phyloP scores from a whole-genome alignment of 2,113 vertebrate species.

The Peromyscus maniculatus region DNA sequence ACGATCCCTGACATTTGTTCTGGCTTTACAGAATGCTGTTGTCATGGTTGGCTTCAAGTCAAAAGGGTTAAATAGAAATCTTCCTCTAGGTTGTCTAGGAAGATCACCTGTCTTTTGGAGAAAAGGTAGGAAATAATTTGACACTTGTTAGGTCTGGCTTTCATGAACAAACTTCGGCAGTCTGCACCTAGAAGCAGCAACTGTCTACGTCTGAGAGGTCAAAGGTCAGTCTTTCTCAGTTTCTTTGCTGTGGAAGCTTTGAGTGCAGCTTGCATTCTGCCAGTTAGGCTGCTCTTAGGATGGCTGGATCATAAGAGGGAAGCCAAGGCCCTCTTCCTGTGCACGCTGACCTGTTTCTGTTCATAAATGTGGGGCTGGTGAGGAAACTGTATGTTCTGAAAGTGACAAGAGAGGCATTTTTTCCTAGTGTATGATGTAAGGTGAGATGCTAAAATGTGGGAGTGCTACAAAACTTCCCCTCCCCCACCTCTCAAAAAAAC shows the following conservation, averaged over 20 bases:
- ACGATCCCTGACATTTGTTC: not conserved
- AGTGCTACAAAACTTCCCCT: not conserved
- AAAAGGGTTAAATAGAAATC: not conserved
- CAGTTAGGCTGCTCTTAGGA: not conserved
- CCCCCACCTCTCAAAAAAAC: not conserved
- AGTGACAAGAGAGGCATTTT: not conserved
- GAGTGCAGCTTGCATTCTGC: not conserved
- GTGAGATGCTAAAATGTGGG: not conserved
- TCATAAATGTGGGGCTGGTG: not conserved
- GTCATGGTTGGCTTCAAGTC: not conserved
- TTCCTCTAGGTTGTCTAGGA: not conserved
- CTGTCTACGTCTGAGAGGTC: not conserved
- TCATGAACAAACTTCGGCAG: not conserved
- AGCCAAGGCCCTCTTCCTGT: not conserved
- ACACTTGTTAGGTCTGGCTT: not conserved
- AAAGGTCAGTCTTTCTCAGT: not conserved
- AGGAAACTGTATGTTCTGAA: not conserved
- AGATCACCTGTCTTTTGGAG: not conserved
- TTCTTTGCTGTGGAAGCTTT: not conserved
- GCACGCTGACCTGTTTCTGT: not conserved
- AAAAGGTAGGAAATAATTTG: not conserved
- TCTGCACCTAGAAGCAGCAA: not conserved
- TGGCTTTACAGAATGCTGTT: not conserved
- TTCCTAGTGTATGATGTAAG: not conserved
- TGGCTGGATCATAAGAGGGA: not conserved